Conservation (phyloP, 2,888 invertebrate species). For the Archips xylosteana region DNA sequence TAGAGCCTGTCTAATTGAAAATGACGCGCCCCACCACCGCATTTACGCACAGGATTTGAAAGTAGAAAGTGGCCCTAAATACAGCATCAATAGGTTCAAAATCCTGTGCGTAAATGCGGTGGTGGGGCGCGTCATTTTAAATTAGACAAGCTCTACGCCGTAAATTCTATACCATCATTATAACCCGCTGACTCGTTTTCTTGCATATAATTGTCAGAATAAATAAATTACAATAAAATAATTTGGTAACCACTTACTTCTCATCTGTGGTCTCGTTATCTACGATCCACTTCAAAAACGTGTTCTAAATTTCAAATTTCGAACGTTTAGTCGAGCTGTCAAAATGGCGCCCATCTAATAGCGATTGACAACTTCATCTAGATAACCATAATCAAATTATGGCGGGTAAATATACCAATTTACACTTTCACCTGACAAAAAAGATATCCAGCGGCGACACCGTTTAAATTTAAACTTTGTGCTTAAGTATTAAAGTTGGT, state of each 20-base stretch:
- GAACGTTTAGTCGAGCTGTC: constrained; percentile 63
- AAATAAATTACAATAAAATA: background rate
- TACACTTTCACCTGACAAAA: background rate
- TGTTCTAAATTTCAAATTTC: constrained; percentile 43
- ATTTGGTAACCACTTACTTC: background rate
- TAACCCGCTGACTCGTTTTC: too few species aligned
- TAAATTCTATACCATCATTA: too few species aligned
- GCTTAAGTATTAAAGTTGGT: background rate
- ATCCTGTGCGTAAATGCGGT: too few species aligned
- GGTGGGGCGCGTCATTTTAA: too few species aligned
- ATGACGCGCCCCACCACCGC: too few species aligned
- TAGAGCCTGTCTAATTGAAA: too few species aligned
- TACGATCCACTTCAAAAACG: constrained; percentile 24
- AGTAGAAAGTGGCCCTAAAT: too few species aligned
- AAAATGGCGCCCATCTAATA: constrained; percentile 69
- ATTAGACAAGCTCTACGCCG: too few species aligned
- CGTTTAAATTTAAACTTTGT: background rate
- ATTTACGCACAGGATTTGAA: too few species aligned
- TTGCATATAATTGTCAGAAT: too few species aligned
- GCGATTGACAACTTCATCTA: constrained; percentile 79
- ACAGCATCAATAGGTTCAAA: too few species aligned
- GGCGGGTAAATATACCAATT: constrained; percentile 43
- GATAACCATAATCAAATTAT: constrained; percentile 81
- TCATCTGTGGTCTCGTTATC: background rate
- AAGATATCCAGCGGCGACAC: background rate